Base-by-base conservation (phyloP, 1,140 invertebrate species). In the Drosophila oshimai region DNA sequence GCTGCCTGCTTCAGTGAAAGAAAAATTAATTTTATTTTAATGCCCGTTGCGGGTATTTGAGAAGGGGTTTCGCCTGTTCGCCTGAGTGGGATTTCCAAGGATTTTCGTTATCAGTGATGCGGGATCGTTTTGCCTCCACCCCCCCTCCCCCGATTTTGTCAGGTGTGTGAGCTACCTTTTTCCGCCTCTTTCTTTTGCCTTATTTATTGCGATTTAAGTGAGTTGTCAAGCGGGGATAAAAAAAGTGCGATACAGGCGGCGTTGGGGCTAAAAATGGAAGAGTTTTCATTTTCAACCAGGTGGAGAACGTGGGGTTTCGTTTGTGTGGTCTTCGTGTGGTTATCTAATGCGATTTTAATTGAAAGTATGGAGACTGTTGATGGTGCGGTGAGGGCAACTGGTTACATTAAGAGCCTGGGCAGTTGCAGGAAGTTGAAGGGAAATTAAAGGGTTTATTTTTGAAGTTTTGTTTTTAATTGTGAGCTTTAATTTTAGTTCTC, bases 181-280 rank as follows among this genome's bases (percentile, higher is more conserved):
- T 57, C 37, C 22, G 28, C 17, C 53, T 54, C 39, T 60, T 62
- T 50, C 47, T 55, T 60, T 33, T 80, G 39, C 57, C 57, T 87
- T 86, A 86, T 86, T 86, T 86, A 86, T 86, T 74, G 81, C 76
- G 71, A 71, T 86, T 86, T 86, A 86, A 86, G 81, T 86, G 81
- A 86, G 81, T 86, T 86, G 81, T 87, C 81, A 81, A 51, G 31
- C 64, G 42, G 65, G 53, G 29, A 55, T 57, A 47, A 26, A 28
- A 22, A 51, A 26, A 36, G 22, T 39, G 58, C 50, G 6, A 18
- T 46, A 36, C 26, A 13, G 26, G 18, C 12, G 2, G 28, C 12
- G 2, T 22, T 17, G 33, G 26, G 34, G 18, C 44, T 15, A 24
- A 9, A 49, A 31, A 42, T 34, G 37, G 26, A 17, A 46, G 26